These are phyloP conservation scores for Chalcosyrphus nemorum DNA, from an alignment of 2,888 invertebrate genomes.

Conservation along the genomic window DNA sequence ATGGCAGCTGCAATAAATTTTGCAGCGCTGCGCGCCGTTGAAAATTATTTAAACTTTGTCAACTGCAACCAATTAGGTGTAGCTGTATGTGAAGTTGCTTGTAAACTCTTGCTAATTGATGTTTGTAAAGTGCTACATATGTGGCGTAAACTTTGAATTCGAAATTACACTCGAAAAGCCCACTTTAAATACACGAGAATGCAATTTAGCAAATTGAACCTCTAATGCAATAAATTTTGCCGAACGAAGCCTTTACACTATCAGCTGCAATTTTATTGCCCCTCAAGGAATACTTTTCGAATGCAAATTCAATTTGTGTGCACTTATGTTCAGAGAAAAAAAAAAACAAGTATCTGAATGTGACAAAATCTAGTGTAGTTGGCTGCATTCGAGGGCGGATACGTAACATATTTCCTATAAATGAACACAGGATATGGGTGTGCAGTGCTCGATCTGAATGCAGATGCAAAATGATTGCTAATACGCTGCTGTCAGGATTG, in stretches of 20 bases:
- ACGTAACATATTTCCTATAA: neutral
- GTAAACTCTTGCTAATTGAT: slow-evolving; percentile 8
- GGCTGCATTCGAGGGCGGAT: neutral
- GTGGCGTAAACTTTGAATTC: neutral
- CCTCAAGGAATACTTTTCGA: neutral
- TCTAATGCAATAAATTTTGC: neutral
- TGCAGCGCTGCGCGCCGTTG: slow-evolving; percentile 7
- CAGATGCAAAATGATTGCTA: neutral
- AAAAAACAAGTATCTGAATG: neutral
- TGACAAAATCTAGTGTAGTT: neutral
- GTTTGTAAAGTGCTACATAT: neutral
- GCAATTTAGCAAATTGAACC: neutral
- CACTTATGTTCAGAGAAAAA: neutral
- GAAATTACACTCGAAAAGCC: neutral
- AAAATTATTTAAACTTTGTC: slow-evolving; percentile 33
- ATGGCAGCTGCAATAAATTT: neutral
- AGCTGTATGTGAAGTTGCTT: neutral
- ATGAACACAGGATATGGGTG: neutral
- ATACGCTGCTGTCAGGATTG: neutral
- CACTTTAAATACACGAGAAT: neutral
- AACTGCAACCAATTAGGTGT: slow-evolving; percentile 9
- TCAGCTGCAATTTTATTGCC: too few species aligned
- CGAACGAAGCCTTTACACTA: too few species aligned
- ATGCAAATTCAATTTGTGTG: slow-evolving; percentile 1
- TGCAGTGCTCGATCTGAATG: neutral